phyloP scores from a whole-genome alignment of 2,113 vertebrate species.

The Solea solea region DNA sequence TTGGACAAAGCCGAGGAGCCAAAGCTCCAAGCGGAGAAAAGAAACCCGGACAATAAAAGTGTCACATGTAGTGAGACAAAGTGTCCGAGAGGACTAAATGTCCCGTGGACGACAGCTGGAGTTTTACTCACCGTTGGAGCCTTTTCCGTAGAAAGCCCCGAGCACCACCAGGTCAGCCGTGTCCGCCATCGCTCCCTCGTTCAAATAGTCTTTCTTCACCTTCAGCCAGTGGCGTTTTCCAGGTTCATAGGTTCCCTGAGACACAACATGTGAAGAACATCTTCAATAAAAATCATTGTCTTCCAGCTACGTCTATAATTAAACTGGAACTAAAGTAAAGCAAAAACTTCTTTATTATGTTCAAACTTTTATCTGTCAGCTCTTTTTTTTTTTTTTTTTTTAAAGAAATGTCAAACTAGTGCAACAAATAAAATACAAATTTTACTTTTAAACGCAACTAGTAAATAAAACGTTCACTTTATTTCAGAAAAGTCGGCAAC shows the following conservation, averaged over 20 bases:
- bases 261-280: not conserved
- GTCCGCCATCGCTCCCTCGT: constrained; percentile 97
- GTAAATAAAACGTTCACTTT: too few species aligned
- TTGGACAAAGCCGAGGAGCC: not conserved
- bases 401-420: too few species aligned
- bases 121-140: constrained; percentile 88
- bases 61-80: not conserved
- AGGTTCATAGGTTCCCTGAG: constrained; percentile 91
- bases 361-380: not conserved
- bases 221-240: constrained; percentile 98
- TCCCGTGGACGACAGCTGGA: not conserved
- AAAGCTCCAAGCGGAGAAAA: not conserved
- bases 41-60: constrained; percentile 7
- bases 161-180: constrained; percentile 96
- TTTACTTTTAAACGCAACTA: too few species aligned
- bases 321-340: not conserved
- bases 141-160: constrained; percentile 96
- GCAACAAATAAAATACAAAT: too few species aligned
- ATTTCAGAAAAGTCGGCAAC: too few species aligned
- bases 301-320: not conserved
- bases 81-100: not conserved
- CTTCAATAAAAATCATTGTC: not conserved
- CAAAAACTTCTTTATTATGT: too few species aligned
- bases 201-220: constrained; percentile 98
- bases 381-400: too few species aligned